These are phyloP conservation scores for Gallinago undulata DNA, from an alignment of 2,113 vertebrate species.

Conservation along the genomic window DNA sequence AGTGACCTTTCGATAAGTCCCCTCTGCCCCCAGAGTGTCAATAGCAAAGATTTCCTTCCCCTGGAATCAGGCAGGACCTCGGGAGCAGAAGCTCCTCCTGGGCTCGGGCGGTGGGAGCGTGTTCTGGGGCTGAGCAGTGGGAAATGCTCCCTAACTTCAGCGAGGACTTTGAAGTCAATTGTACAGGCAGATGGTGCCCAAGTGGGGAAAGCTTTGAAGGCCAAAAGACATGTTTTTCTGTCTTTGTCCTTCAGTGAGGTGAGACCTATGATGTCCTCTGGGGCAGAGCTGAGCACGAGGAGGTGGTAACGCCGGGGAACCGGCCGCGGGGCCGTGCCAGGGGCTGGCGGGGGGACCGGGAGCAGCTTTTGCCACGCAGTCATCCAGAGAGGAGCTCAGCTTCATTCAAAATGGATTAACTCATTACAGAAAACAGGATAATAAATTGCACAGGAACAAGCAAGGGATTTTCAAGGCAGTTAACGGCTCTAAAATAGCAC, in stretches of 20 bases:
- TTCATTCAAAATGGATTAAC: conserved; percentile 23
- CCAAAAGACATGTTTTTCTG: background rate
- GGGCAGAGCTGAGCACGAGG: accelerated
- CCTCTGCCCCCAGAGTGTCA: background rate
- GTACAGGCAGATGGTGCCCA: background rate
- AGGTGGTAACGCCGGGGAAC: background rate
- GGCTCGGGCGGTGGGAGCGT: background rate
- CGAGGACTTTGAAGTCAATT: background rate
- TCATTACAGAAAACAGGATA: background rate
- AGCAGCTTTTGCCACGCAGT: background rate
- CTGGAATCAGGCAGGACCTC: background rate
- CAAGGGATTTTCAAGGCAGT: background rate
- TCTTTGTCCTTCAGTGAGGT: background rate
- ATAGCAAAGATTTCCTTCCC: background rate
- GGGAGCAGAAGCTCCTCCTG: background rate
- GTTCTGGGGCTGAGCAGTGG: background rate
- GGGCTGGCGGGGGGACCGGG: background rate
- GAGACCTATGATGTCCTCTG: background rate
- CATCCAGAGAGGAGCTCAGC: background rate
- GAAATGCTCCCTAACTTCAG: background rate
- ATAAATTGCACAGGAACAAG: background rate
- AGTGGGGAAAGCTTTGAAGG: background rate
- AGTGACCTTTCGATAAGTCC: background rate
- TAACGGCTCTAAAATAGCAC: background rate
- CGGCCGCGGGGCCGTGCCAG: background rate